Evolutionary conservation across 2,113 vertebrate genomes (phyloP).

Genomic region (Aramus guarauna): DNA sequence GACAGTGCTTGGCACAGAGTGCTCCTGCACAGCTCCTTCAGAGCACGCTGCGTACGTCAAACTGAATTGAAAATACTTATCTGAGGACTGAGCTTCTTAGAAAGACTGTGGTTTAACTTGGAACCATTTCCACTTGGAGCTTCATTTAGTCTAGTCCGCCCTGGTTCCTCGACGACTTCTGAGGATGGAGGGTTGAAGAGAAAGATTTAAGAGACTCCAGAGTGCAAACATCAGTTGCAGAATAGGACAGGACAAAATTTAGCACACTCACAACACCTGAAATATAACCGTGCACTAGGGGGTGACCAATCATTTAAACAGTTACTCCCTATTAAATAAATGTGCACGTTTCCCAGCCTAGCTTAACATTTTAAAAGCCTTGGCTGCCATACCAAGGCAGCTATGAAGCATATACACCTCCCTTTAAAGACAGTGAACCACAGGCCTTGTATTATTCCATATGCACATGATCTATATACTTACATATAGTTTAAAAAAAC

Average conservation of each 20-base stretch:
- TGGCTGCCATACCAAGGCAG: conserved; percentile 2
- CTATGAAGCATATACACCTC: conserved; percentile 16
- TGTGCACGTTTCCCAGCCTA: conserved; percentile 40
- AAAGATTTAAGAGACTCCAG: conserved; percentile 33
- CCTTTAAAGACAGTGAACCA: conserved; percentile 43
- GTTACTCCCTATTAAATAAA: conserved; percentile 63
- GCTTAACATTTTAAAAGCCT: conserved; percentile 9
- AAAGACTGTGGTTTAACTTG: background rate
- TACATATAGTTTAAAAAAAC: background rate
- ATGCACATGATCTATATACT: conserved; percentile 54
- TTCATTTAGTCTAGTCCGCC: background rate
- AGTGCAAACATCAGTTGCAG: background rate
- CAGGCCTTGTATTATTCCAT: conserved; percentile 33
- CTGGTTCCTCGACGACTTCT: background rate
- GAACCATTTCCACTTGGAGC: background rate
- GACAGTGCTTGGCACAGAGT: background rate
- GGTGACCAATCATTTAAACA: conserved; percentile 59
- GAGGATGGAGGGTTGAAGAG: background rate
- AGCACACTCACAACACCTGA: conserved; percentile 54
- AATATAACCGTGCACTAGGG: conserved; percentile 23
- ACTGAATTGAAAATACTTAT: background rate
- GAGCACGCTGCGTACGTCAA: rapidly evolving
- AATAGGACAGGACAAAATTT: conserved; percentile 45
- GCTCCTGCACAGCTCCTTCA: background rate
- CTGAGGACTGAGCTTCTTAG: background rate